Percentiles rank a stretch among this genome's conserved stretches.
These are phyloP conservation scores for Daphoenositta chrysoptera DNA, from an alignment of 2,113 vertebrate genomes.

Conservation along the genomic window DNA sequence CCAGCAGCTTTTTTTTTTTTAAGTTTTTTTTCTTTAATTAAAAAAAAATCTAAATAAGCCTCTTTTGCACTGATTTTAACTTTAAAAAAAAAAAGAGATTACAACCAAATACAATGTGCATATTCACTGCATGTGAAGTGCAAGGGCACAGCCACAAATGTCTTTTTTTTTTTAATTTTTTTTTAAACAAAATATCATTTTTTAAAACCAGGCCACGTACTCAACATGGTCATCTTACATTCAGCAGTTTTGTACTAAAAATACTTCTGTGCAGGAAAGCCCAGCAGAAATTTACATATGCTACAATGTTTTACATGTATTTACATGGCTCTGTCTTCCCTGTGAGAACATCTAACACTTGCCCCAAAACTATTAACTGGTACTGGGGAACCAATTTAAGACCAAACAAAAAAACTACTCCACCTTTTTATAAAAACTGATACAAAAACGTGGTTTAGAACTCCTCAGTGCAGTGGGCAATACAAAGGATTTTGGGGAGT, in stretches of 20 bases:
- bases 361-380: background rate
- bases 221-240: constrained; percentile 84
- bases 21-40: background rate
- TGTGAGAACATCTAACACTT: background rate
- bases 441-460: constrained; percentile 22
- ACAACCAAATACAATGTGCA: constrained; percentile 73
- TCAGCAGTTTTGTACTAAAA: constrained; percentile 97
- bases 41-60: constrained; percentile 52
- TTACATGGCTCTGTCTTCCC: constrained; percentile 88
- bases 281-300: constrained; percentile 94
- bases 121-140: constrained; percentile 79
- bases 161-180: constrained; percentile 6
- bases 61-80: constrained; percentile 71
- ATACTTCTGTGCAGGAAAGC: constrained; percentile 87
- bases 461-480: background rate
- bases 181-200: constrained; percentile 81
- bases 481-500: background rate
- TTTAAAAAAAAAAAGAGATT: constrained; percentile 73
- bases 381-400: background rate
- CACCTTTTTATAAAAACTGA: background rate
- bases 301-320: constrained; percentile 96
- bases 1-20: background rate
- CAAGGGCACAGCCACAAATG: constrained; percentile 70
- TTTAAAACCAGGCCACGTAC: constrained; percentile 75
- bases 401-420: background rate